Percentiles rank a stretch among this genome's conserved stretches.
Evolutionary conservation across 2,113 vertebrate genomes (phyloP).

Genomic region (Podarcis raffonei): DNA sequence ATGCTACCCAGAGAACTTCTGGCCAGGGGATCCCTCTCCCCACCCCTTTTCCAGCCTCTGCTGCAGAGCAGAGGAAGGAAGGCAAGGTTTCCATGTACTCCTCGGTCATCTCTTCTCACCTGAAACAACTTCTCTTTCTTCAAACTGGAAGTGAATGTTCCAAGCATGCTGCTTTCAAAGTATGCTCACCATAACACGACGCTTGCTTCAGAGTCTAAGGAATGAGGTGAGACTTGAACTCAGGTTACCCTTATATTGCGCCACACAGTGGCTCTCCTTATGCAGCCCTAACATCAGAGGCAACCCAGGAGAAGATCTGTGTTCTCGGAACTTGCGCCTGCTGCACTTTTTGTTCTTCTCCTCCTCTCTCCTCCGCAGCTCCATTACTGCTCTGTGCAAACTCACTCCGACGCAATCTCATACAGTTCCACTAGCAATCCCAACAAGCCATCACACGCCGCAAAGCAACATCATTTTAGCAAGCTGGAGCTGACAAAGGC

Average conservation of each 20-base stretch:
- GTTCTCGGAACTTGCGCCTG: background rate
- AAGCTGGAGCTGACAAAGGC: constrained; percentile 12
- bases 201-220: too few species aligned
- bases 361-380: background rate
- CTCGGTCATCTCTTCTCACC: too few species aligned
- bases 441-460: background rate
- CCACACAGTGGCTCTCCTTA: background rate
- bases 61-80: too few species aligned
- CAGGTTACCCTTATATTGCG: background rate
- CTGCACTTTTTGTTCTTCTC: background rate
- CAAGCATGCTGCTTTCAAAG: too few species aligned
- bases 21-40: too few species aligned
- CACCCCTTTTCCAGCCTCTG: too few species aligned
- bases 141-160: too few species aligned
- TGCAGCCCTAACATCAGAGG: background rate
- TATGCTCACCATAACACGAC: too few species aligned
- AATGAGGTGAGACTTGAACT: background rate
- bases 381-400: constrained; percentile 7
- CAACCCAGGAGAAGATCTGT: too few species aligned
- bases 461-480: constrained; percentile 2
- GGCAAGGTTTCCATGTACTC: too few species aligned
- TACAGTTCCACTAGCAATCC: background rate
- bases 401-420: background rate
- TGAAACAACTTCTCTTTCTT: too few species aligned
- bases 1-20: too few species aligned